Conservation (phyloP, 2,888 invertebrate species). For the Drosophila borealis region DNA sequence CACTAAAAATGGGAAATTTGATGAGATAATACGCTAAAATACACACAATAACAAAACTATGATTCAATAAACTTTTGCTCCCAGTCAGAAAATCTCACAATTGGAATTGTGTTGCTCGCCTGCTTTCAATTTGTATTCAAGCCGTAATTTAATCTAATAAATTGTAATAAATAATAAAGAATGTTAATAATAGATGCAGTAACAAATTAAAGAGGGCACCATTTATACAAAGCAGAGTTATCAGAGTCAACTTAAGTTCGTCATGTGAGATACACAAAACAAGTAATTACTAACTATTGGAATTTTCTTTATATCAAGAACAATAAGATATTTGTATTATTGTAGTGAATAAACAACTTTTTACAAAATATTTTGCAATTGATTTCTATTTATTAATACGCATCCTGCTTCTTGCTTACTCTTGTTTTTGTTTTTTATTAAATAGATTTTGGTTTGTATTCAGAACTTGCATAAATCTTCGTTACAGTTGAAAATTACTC, state of each 20-base stretch:
- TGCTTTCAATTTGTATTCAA: background rate
- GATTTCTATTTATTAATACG: too few species aligned
- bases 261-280: too few species aligned
- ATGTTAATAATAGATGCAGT: too few species aligned
- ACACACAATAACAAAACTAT: background rate
- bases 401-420: too few species aligned
- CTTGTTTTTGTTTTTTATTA: background rate
- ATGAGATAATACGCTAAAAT: background rate
- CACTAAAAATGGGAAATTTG: constrained; percentile 8
- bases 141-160: background rate
- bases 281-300: too few species aligned
- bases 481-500: constrained; percentile 45
- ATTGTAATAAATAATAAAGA: background rate
- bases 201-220: too few species aligned
- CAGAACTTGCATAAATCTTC: constrained; percentile 29
- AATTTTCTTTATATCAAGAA: too few species aligned
- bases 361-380: too few species aligned
- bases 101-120: background rate
- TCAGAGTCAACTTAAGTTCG: too few species aligned
- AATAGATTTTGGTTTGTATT: constrained; percentile 1
- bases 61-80: background rate
- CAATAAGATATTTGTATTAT: too few species aligned
- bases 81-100: background rate
- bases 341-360: too few species aligned
- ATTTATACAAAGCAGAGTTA: too few species aligned